Conservation (phyloP, 1,140 invertebrate species). For the Drosophila parvula region DNA sequence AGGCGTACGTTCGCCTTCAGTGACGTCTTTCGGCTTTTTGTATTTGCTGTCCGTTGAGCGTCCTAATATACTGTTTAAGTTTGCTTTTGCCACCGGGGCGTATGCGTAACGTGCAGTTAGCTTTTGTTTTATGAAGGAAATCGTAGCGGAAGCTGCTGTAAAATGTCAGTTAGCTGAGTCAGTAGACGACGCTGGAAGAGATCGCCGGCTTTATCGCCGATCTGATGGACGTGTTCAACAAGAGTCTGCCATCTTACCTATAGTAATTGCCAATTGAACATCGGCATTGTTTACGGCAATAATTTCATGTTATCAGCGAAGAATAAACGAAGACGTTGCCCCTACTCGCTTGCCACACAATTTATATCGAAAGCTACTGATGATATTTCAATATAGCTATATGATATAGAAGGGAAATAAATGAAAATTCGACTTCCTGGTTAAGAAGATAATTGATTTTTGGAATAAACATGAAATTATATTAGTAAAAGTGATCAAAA, state of each 20-base stretch:
- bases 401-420: not conserved
- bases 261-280: constrained; percentile 50
- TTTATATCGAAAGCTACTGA: not conserved
- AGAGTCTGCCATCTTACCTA: constrained; percentile 34
- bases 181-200: constrained; percentile 17
- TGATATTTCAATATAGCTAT: not conserved
- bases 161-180: constrained; percentile 62
- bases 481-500: not conserved
- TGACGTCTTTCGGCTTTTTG: constrained; percentile 60
- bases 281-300: constrained; percentile 45
- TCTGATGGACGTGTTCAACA: constrained; percentile 27
- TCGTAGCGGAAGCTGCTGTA: constrained; percentile 52
- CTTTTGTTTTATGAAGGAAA: constrained; percentile 8
- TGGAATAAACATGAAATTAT: not conserved
- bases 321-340: not conserved
- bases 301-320: constrained; percentile 43
- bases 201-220: constrained; percentile 18
- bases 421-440: too few relatives aligned
- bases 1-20: constrained; percentile 53
- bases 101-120: constrained; percentile 59
- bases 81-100: constrained; percentile 52
- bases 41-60: constrained; percentile 47
- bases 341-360: not conserved
- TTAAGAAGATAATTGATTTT: too few relatives aligned
- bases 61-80: constrained; percentile 42